Evolutionary conservation across 2,888 invertebrate species (phyloP).

Genomic region (Andrena bicolor): DNA sequence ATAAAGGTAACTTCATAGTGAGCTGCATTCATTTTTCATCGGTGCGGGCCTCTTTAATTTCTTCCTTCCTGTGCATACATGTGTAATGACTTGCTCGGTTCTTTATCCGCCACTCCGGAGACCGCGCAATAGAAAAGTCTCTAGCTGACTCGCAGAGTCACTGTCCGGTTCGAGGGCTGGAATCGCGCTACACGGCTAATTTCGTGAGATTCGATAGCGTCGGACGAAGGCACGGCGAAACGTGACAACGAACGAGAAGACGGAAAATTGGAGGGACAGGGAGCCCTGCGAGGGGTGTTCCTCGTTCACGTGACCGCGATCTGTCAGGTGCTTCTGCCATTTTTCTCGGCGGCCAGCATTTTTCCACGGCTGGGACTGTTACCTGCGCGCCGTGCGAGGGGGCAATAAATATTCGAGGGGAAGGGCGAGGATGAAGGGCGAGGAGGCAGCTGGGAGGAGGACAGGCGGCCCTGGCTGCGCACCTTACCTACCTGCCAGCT

Average conservation of each 20-base stretch:
- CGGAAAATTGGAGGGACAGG: background rate
- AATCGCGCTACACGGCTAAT: too few relatives aligned
- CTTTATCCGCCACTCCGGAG: too few relatives aligned
- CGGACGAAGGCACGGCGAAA: too few relatives aligned
- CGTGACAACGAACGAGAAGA: background rate
- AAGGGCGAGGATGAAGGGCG: slow-evolving; percentile 34
- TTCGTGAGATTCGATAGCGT: too few relatives aligned
- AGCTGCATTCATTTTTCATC: slow-evolving; percentile 5
- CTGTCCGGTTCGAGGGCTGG: too few relatives aligned
- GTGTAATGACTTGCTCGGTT: too few relatives aligned
- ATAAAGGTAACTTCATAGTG: slow-evolving; percentile 45
- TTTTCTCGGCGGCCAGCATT: slow-evolving; percentile 67
- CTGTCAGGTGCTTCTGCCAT: slow-evolving; percentile 58
- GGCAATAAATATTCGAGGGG: slow-evolving; percentile 61
- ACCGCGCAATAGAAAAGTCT: too few relatives aligned
- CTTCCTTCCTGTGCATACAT: too few relatives aligned
- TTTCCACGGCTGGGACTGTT: slow-evolving; percentile 50
- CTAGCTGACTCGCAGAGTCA: too few relatives aligned
- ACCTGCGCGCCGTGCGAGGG: slow-evolving; percentile 20
- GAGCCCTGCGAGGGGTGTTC: background rate
- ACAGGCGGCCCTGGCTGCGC: slow-evolving; percentile 33
- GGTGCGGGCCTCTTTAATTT: too few relatives aligned
- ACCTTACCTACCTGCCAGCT: slow-evolving; percentile 69
- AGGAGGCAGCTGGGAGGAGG: slow-evolving; percentile 38
- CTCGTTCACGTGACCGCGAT: slow-evolving; percentile 52